Evolutionary conservation across 2,113 vertebrate genomes (phyloP), one percentile per base, ranked within the genome.

Genomic region (Cynocephalus volans): DNA sequence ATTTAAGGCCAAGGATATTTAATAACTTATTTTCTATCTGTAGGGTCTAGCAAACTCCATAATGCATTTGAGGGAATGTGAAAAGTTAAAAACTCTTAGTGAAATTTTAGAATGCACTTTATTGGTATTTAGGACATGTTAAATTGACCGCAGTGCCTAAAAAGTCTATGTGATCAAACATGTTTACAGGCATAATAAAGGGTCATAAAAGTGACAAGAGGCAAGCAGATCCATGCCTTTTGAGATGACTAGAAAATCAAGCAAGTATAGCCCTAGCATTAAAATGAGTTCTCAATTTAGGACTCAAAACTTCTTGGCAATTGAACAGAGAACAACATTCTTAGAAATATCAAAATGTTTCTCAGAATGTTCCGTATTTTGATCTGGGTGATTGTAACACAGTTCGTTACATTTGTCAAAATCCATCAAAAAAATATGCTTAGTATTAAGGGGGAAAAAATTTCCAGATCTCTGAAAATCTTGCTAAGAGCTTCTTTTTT

Each of bases 321-420:
- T 7, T 90, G 50, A 48, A 80, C 81, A 81, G 75, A 67, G 6
- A 96, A 95, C 15, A 52, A 80, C 24, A 75, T 79, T 76, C 52
- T 95, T 65, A 36, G 58, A 87, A 90, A 65, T 24, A 82, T 24
- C 41, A 70, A 86, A 73, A 77, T 64, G 24, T 9, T 90, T 65
- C 67, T 76, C 24, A 41, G 67, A 52, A 84, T 89, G n/a, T n/a
- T 93, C 56, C 67, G 19, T 56, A 75, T 87, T 84, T 84, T 91
- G 19, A 72, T 60, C 17, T 60, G 11, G 31, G 64, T 62, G 10
- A 17, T 50, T 70, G 14, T 64, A 80, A 88, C 1, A 50, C n/a
- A 54, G 3, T 52, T 92, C 36, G 23, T 88, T 90, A 79, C 48
- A 97, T 70, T 84, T 56, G 4, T 94, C 72, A 88, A 94, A 75